Percentiles rank a stretch among this genome's conserved stretches.
These are phyloP conservation scores for Cyphomyrus plagiostoma DNA, from an alignment of 2,113 vertebrate genomes.

Conservation along the genomic window DNA sequence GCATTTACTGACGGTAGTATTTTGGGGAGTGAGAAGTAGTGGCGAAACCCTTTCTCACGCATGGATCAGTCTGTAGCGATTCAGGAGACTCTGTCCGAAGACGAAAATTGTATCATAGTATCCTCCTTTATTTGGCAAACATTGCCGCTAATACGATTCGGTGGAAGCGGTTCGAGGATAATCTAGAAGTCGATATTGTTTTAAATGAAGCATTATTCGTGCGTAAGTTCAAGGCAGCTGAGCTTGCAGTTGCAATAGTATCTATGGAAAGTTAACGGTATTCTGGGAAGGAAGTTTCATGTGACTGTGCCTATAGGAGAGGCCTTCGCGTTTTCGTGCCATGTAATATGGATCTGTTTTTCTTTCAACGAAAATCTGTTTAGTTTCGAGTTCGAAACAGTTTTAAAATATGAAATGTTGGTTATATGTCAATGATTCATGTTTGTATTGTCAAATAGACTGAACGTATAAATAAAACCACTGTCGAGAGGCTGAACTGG, in stretches of 20 bases:
- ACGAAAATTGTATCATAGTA: conserved; percentile 74
- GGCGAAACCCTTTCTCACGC: neutral
- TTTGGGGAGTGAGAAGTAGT: neutral
- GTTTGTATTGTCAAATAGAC: neutral
- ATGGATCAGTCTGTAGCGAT: conserved; percentile 91
- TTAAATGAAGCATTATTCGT: neutral
- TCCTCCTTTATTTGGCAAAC: conserved; percentile 57
- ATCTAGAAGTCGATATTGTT: neutral
- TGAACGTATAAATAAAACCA: neutral
- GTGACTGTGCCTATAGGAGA: neutral
- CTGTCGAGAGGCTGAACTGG: neutral
- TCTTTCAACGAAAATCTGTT: neutral
- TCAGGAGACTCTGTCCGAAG: conserved; percentile 70
- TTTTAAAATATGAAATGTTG: neutral
- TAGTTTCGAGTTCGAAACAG: neutral
- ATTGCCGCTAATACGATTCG: neutral
- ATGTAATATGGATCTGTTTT: neutral
- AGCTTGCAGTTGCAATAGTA: neutral
- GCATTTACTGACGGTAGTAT: neutral
- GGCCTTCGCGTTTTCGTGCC: neutral
- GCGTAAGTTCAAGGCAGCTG: neutral
- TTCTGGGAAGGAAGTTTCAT: conserved; percentile 9
- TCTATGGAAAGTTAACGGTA: neutral
- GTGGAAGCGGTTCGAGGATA: neutral
- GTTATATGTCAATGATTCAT: neutral